Percentiles rank a stretch among this genome's conserved stretches.
phyloP scores from a whole-genome alignment of 2,888 invertebrate species.

The Drosophila parthenogenetica region DNA sequence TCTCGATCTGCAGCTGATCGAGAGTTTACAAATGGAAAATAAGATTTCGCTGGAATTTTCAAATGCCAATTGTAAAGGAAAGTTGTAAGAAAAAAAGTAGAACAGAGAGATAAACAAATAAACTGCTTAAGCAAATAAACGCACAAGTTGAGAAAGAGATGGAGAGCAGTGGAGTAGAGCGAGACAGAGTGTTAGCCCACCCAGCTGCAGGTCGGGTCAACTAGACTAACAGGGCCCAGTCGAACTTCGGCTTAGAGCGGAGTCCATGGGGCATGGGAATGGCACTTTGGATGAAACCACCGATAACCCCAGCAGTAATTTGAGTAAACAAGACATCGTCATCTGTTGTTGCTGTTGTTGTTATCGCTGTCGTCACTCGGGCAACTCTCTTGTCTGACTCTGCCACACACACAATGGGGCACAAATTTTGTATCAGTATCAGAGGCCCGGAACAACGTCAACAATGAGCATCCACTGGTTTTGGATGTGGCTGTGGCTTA shows the following conservation, averaged over 20 bases:
- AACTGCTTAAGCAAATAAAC: constrained; percentile 35
- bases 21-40: constrained; percentile 31
- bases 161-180: background rate
- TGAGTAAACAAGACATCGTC: constrained; percentile 71
- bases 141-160: constrained; percentile 14
- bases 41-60: constrained; percentile 42
- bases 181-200: constrained; percentile 13
- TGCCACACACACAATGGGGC: constrained; percentile 52
- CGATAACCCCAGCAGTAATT: constrained; percentile 70
- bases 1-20: constrained; percentile 35
- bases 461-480: constrained; percentile 46
- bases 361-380: constrained; percentile 50
- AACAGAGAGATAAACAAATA: constrained; percentile 48
- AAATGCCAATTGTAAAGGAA: constrained; percentile 46
- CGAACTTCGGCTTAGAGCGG: constrained; percentile 37
- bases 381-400: constrained; percentile 46
- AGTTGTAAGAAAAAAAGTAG: constrained; percentile 19
- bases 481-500: constrained; percentile 56
- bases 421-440: constrained; percentile 76
- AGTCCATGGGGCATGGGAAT: constrained; percentile 22
- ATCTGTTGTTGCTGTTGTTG: constrained; percentile 26
- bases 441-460: constrained; percentile 40
- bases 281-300: constrained; percentile 48
- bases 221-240: constrained; percentile 38
- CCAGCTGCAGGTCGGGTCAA: constrained; percentile 54